Base-by-base conservation (phyloP, 2,113 vertebrate species). In the Atractosteus spatula region DNA sequence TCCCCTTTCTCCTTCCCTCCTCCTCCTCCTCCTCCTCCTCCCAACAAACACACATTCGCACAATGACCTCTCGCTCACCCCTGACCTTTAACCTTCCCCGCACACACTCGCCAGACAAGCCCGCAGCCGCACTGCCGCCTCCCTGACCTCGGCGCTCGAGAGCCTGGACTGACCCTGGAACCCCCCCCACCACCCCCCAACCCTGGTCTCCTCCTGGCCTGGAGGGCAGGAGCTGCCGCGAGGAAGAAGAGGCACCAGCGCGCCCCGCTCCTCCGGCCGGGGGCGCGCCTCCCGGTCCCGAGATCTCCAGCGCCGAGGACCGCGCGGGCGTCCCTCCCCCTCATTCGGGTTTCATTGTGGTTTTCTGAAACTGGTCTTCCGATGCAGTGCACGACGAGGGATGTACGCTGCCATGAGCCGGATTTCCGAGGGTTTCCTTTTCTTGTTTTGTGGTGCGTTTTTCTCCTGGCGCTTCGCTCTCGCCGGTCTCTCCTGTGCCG, bases 231-330 rank as follows among this genome's bases (percentile, higher is more conserved):
- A 74, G 76, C 77, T 63, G 77, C 71, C 83, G 80, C 17, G 62
- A 76, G 78, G 16, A 29, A 59, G 71, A 77, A 71, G 78, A 73
- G 72, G 80, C 81, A 66, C 76, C 69, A 74, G 70, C 70, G 74
- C 80, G 78, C 81, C 80, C 71, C 77, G 81, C 79, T 87, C 82
- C 81, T 87, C 55, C n/a, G 72, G 65, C 71, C 76, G 71, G 78
- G 74, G 79, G 78, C 79, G 79, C 75, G 61, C 68, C 74, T 83
- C 70, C 74, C 79, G 77, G 77, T 81, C 80, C 85, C 73, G 89
- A 91, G 91, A 78, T 82, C 82, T 85, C 86, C 76, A 86, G 70
- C 86, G 81, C 77, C 89, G 77, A 85, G 82, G 80, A 84, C 82
- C 82, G 84, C 75, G 77, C 85, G 85, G 82, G 78, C 83, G 83